These are phyloP conservation scores for Drosophila arawakana DNA, from an alignment of 1,140 invertebrate genomes.

Conservation along the genomic window DNA sequence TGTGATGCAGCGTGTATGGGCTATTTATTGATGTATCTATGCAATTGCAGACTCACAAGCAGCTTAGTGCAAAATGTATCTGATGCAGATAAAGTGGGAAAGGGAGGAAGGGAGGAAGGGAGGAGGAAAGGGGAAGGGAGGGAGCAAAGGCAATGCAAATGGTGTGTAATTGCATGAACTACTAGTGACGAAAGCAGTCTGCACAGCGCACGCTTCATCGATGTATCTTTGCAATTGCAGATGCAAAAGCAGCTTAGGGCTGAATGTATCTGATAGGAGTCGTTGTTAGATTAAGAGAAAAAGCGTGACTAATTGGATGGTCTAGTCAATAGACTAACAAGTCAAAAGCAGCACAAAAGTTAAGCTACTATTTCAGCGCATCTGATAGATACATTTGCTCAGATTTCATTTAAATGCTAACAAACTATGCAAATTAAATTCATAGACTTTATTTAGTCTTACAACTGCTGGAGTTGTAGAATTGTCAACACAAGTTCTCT, in stretches of 20 bases:
- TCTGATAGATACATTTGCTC: neutral
- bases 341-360: too few relatives aligned
- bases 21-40: too few relatives aligned
- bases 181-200: too few relatives aligned
- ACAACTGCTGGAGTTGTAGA: neutral
- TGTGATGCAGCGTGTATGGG: too few relatives aligned
- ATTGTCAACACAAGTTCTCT: slow-evolving; percentile 14
- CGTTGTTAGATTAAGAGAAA: neutral
- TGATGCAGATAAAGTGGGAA: neutral
- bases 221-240: neutral
- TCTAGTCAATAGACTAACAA: too few relatives aligned
- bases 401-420: too few relatives aligned
- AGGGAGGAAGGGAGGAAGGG: neutral
- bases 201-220: too few relatives aligned
- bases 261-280: neutral
- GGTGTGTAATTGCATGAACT: too few relatives aligned
- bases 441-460: too few relatives aligned
- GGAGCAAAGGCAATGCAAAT: too few relatives aligned
- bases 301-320: neutral
- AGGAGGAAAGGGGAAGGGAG: too few relatives aligned
- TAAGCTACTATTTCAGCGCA: neutral
- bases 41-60: neutral
- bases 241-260: neutral
- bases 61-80: neutral
- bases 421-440: too few relatives aligned